Evolutionary conservation across 2,113 vertebrate species (phyloP).

Genomic region (Balaeniceps rex): DNA sequence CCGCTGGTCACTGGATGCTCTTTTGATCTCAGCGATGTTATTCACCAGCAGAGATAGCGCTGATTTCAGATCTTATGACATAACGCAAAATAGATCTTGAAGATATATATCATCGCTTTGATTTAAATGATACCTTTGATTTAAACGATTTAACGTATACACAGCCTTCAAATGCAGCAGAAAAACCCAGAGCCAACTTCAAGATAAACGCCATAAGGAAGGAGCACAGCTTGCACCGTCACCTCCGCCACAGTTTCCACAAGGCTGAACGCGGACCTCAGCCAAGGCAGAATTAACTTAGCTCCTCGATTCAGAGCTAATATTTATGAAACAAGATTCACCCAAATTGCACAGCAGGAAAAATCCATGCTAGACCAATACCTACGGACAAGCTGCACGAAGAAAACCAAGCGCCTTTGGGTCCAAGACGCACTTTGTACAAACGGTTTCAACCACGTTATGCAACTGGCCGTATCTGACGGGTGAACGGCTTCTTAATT

Average conservation of each 20-base stretch:
- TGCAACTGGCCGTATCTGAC: rapidly evolving
- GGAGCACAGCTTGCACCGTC: rapidly evolving
- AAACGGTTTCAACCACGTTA: not conserved
- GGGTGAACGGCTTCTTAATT: not conserved
- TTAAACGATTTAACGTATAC: rapidly evolving
- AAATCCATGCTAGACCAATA: not conserved
- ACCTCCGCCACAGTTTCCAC: not conserved
- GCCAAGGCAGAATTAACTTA: not conserved
- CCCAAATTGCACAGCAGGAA: too few relatives aligned
- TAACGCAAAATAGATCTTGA: rapidly evolving
- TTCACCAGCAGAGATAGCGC: not conserved
- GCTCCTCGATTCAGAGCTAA: not conserved
- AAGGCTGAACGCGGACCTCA: not conserved
- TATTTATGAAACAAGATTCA: not conserved
- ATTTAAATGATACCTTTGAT: not conserved
- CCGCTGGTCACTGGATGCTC: not conserved
- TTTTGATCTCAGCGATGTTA: not conserved
- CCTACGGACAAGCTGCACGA: rapidly evolving
- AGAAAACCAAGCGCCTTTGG: not conserved
- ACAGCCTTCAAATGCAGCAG: not conserved
- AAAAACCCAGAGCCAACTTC: not conserved
- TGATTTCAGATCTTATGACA: not conserved
- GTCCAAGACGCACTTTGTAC: not conserved
- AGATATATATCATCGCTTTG: not conserved
- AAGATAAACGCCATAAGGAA: rapidly evolving